Evolutionary conservation across 2,113 vertebrate genomes (phyloP).

Genomic region (Periophthalmodon schlosseri): DNA sequence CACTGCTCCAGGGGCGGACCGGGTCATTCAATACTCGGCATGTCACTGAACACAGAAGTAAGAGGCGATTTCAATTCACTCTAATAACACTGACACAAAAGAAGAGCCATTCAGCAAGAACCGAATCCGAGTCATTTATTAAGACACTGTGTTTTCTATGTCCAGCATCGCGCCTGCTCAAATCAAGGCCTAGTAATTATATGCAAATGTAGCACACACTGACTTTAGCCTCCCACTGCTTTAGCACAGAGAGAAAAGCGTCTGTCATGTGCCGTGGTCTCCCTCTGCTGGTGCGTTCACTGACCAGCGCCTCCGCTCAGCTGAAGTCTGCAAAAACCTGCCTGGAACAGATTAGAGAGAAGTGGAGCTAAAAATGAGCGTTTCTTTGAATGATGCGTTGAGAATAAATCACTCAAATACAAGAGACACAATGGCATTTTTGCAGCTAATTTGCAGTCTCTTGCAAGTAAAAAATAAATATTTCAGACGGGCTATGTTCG

Average conservation of each 20-base stretch:
- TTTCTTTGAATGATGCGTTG: background rate
- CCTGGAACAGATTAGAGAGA: background rate
- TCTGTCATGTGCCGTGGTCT: conserved; percentile 50
- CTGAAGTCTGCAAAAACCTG: background rate
- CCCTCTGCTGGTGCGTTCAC: conserved; percentile 71
- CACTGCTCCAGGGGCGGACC: background rate
- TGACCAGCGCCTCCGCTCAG: conserved; percentile 17
- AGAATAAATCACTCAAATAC: background rate
- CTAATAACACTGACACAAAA: background rate
- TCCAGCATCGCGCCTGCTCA: background rate
- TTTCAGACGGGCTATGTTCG: conserved; percentile 63
- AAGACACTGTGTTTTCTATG: background rate
- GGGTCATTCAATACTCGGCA: conserved; percentile 18
- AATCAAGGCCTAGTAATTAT: background rate
- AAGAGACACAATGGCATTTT: background rate
- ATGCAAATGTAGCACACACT: background rate
- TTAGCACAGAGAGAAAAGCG: background rate
- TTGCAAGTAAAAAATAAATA: conserved; percentile 67
- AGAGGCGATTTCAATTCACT: background rate
- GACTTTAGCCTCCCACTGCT: background rate
- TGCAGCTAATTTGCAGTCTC: conserved; percentile 40
- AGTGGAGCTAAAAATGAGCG: background rate
- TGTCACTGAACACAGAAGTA: no score
- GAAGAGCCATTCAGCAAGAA: background rate
- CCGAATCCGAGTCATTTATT: background rate